Conservation (phyloP, 2,113 vertebrate genomes). For the Macaca mulatta region DNA sequence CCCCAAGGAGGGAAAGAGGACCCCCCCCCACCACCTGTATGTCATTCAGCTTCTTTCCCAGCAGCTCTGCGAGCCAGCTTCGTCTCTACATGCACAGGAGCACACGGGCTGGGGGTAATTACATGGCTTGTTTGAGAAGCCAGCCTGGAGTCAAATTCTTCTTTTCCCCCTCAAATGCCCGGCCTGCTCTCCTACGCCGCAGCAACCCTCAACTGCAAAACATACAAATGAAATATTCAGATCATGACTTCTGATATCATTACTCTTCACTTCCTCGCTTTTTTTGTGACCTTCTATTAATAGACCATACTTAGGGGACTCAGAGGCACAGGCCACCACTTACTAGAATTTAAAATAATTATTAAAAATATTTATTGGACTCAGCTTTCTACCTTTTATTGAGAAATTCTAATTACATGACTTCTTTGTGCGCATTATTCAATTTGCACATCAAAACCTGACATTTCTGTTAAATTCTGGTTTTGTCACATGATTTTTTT, state of each 20-base stretch:
- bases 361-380: not conserved
- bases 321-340: not conserved
- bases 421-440: rapidly evolving
- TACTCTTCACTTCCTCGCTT: rapidly evolving
- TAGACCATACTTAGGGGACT: too few species aligned
- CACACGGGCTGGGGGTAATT: not conserved
- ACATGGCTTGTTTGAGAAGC: not conserved
- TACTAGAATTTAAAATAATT: too few species aligned
- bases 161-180: not conserved
- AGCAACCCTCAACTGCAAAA: not conserved
- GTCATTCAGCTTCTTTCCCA: not conserved
- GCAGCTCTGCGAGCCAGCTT: rapidly evolving
- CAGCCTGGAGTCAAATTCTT: not conserved
- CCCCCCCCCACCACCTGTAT: rapidly evolving
- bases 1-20: too few species aligned
- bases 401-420: not conserved
- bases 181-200: rapidly evolving
- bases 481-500: not conserved
- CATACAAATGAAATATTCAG: not conserved
- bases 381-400: too few species aligned
- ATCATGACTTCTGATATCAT: rapidly evolving
- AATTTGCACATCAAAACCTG: rapidly evolving
- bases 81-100: too few species aligned
- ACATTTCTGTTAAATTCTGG: not conserved
- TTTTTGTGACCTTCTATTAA: rapidly evolving